phyloP scores from a whole-genome alignment of 2,797 vertebrate genomes.

The Propithecus deckenii region DNA sequence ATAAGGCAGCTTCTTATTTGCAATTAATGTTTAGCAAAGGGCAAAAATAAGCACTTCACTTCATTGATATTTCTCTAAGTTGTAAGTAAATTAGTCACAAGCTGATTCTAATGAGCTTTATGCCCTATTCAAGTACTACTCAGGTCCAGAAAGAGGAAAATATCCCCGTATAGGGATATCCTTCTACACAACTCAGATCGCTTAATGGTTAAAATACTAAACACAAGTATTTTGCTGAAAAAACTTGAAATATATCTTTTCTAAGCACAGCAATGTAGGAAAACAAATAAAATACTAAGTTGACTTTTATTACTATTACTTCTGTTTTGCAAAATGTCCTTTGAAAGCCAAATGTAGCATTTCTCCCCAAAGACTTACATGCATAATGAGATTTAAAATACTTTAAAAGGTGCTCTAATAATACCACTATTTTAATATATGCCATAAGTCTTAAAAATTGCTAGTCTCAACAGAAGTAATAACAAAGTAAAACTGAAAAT shows the following conservation, averaged over 20 bases:
- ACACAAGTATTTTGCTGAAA: not conserved
- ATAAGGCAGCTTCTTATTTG: not conserved
- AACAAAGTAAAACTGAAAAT: not conserved
- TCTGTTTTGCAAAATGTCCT: slow-evolving; percentile 20
- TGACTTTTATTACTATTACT: not conserved
- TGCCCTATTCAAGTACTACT: not conserved
- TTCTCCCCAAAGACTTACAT: not conserved
- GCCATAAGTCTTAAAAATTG: not conserved
- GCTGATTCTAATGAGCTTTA: not conserved
- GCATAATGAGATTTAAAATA: not conserved
- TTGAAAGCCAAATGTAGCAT: not conserved
- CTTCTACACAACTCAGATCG: not conserved
- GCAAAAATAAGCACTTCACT: not conserved
- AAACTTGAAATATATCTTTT: not conserved
- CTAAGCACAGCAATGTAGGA: not conserved
- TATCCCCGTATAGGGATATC: not conserved
- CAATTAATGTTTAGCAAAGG: not conserved
- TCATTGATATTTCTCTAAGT: not conserved
- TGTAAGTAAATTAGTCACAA: not conserved
- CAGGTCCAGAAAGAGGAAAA: not conserved
- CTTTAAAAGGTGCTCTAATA: not conserved
- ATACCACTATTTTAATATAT: not conserved
- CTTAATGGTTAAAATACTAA: not conserved
- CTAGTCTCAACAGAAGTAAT: not conserved
- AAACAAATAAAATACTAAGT: not conserved